phyloP scores from a whole-genome alignment of 2,888 invertebrate species.

The Hymenopus coronatus region DNA sequence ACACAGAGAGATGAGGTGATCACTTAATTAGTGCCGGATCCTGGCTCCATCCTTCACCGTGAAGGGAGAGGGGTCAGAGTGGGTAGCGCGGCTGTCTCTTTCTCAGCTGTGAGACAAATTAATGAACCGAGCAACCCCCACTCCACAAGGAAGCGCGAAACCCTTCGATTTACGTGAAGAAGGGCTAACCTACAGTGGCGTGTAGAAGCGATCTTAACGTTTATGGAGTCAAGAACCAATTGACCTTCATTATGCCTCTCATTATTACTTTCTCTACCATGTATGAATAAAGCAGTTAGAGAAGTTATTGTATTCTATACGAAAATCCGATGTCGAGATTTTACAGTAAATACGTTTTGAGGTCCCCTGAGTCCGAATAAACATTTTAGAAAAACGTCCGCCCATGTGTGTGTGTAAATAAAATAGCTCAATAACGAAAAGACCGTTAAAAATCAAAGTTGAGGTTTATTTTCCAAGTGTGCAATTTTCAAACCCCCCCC shows the following conservation, averaged over 20 bases:
- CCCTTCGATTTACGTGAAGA: neutral
- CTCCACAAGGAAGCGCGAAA: neutral
- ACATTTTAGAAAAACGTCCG: too few species aligned
- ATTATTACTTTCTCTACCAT: too few species aligned
- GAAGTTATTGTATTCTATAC: too few species aligned
- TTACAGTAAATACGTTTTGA: too few species aligned
- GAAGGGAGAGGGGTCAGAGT: slow-evolving; percentile 1
- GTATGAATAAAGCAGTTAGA: too few species aligned
- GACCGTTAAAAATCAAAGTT: too few species aligned
- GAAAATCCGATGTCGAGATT: too few species aligned
- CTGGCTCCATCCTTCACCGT: slow-evolving; percentile 27
- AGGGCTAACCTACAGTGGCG: neutral
- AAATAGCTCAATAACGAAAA: too few species aligned
- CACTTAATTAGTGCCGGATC: slow-evolving; percentile 28
- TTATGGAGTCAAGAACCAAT: neutral
- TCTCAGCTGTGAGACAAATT: slow-evolving; percentile 28
- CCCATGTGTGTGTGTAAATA: too few species aligned
- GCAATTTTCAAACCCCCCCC: too few species aligned
- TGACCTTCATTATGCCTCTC: neutral
- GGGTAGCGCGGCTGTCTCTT: neutral
- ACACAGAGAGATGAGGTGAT: slow-evolving; percentile 25
- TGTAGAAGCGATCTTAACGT: neutral
- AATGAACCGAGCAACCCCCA: slow-evolving; percentile 25
- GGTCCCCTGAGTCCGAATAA: too few species aligned
- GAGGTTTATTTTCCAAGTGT: too few species aligned